Base-by-base conservation (phyloP, 2,888 invertebrate genomes). In the Luperina testacea region DNA sequence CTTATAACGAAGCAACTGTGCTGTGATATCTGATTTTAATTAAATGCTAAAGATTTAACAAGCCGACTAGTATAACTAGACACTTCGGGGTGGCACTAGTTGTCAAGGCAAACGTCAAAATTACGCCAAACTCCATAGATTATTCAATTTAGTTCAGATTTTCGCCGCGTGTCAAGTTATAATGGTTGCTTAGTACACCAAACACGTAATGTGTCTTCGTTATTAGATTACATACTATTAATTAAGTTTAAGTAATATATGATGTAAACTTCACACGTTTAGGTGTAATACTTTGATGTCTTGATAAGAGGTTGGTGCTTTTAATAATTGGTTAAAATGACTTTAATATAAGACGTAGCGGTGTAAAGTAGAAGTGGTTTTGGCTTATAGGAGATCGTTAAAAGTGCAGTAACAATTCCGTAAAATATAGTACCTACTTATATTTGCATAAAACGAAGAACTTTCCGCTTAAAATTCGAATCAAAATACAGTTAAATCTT, bases 221-320 rank as follows among this genome's bases (percentile, higher is more conserved):
- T 82, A 82, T 85, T 87, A 72, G 67, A 89, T 89, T 74, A 78
- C 80, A 68, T 77, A 77, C 69, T 70, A 82, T 87, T 79, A 83
- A 86, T 87, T 84, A 77, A 82, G 68, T 82, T 83, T 84, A 77
- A 82, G 68, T 82, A 82, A 81, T 74, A 71, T 81, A 72, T 72
- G 81, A 83, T 76, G 80, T 82, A 59, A 82, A 82, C 61, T 88
- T 77, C 42, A 72, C 68, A 79, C 72, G 45, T 63, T 82, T 38
- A 69, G 67, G 20, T 74, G 65, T 86, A 71, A 75, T 73, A 72
- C 87, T 77, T 77, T 72, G 71, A 20, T 78, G 24, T 48, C 17
- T 53, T n/a, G 65, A 83, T 77, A 83, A 70, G 71, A 64, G 38
- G 38, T 45, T 80, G 48, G 7, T 13, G 57, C 57, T 82, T 72